These are phyloP conservation scores for Myotis vivesi DNA, from an alignment of 2,797 vertebrate genomes.

Conservation along the genomic window DNA sequence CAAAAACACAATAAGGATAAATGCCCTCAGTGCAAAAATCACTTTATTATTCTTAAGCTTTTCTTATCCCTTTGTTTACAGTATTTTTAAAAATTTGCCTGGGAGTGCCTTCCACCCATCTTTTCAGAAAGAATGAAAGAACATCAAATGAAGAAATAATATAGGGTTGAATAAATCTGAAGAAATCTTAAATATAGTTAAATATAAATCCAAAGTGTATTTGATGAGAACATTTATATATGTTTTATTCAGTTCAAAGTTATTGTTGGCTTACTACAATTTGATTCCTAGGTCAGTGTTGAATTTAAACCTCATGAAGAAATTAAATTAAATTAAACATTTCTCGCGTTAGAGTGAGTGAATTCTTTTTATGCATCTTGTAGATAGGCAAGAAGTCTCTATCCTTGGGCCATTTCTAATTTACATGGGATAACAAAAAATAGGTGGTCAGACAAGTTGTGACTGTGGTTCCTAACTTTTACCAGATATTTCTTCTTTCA, in stretches of 20 bases:
- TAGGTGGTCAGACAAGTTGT: not conserved
- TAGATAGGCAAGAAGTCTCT: not conserved
- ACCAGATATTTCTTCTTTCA: not conserved
- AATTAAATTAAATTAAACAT: constrained; percentile 14
- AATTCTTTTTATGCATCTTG: not conserved
- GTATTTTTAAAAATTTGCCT: not conserved
- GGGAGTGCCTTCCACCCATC: not conserved
- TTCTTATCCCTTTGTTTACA: not conserved
- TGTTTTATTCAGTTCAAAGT: not conserved
- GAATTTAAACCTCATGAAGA: constrained; percentile 25
- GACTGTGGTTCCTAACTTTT: not conserved
- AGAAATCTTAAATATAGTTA: not conserved
- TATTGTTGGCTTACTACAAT: not conserved
- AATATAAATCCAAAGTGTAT: not conserved
- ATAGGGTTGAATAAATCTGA: not conserved
- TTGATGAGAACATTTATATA: not conserved
- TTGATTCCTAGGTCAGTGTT: constrained; percentile 4
- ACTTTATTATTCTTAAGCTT: not conserved
- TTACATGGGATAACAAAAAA: not conserved
- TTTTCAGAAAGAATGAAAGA: not conserved
- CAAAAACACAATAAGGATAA: not conserved
- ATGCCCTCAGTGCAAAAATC: not conserved
- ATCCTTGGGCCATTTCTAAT: not conserved
- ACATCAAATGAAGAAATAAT: not conserved
- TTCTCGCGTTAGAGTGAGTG: not conserved